Conservation (phyloP, 2,888 invertebrate species). For the Agriopis aurantiaria region DNA sequence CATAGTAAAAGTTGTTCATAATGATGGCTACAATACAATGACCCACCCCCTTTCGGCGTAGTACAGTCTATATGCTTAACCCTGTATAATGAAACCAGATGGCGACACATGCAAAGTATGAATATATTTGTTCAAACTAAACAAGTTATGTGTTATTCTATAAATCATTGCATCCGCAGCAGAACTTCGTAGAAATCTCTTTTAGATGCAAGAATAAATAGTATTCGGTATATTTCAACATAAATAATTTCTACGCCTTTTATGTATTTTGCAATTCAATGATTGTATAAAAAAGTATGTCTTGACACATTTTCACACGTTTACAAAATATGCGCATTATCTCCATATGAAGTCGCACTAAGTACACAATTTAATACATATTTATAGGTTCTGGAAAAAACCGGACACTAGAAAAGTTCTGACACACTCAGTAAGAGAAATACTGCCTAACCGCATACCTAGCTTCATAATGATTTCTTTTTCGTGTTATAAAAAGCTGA, state of each 20-base stretch:
- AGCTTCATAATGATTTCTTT: too few species aligned
- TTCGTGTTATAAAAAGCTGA: too few species aligned
- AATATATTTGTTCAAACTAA: too few species aligned
- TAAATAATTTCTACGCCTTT: not conserved
- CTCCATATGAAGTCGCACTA: conserved; percentile 10
- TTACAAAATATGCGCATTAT: conserved; percentile 54
- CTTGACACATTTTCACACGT: conserved; percentile 38
- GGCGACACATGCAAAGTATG: not conserved
- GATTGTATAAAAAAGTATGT: conserved; percentile 6
- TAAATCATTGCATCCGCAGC: too few species aligned
- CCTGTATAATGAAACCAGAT: not conserved
- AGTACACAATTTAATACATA: conserved; percentile 18
- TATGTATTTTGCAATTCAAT: not conserved
- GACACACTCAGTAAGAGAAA: not conserved
- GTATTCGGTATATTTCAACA: not conserved
- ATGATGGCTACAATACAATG: too few species aligned
- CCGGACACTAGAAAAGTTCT: not conserved
- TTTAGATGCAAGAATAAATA: not conserved
- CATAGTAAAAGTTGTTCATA: too few species aligned
- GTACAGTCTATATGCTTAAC: too few species aligned
- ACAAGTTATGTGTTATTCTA: too few species aligned
- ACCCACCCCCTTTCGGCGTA: too few species aligned
- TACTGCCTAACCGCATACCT: not conserved
- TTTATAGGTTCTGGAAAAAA: conserved; percentile 26
- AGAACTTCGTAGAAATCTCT: too few species aligned